Conservation (phyloP, 2,888 invertebrate genomes). For the Drosophila maculinotata region DNA sequence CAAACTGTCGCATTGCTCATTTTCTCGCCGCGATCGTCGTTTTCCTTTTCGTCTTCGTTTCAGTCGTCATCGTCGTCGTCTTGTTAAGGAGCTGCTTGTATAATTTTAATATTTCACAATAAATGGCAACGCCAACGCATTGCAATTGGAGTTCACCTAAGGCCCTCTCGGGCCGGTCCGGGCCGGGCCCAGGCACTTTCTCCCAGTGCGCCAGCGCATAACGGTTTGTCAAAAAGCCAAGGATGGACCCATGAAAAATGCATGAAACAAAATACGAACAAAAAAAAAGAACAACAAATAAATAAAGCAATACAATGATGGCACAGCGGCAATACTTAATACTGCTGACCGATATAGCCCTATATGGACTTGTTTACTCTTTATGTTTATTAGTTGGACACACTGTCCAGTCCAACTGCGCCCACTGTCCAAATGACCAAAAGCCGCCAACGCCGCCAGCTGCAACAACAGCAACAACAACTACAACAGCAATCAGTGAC, state of each 20-base stretch:
- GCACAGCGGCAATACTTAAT: slow-evolving; percentile 40
- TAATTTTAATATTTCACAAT: slow-evolving; percentile 79
- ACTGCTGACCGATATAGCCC: slow-evolving; percentile 78
- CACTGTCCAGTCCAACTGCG: slow-evolving; percentile 54
- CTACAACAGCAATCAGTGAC: slow-evolving; percentile 15
- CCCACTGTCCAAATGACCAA: slow-evolving; percentile 69
- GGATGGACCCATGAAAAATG: slow-evolving; percentile 70
- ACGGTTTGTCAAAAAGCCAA: slow-evolving; percentile 70
- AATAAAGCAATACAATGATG: slow-evolving; percentile 58
- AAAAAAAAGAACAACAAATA: slow-evolving; percentile 21
- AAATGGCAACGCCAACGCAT: slow-evolving; percentile 73
- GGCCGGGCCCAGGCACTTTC: slow-evolving; percentile 53
- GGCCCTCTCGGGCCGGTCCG: slow-evolving; percentile 30
- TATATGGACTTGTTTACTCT: slow-evolving; percentile 78
- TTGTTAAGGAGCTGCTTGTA: slow-evolving; percentile 63
- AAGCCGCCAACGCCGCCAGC: slow-evolving; percentile 41
- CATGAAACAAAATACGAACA: slow-evolving; percentile 46
- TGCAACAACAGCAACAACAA: background rate
- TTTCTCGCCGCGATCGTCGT: slow-evolving; percentile 65
- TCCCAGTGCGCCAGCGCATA: slow-evolving; percentile 49
- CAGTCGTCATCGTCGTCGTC: slow-evolving; percentile 17
- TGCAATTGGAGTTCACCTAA: slow-evolving; percentile 38
- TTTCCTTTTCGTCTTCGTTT: background rate
- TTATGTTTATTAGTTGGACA: slow-evolving; percentile 72
- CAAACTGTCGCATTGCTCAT: slow-evolving; percentile 69